phyloP scores from a whole-genome alignment of 2,888 invertebrate species.

The Steinernema scapterisci region DNA sequence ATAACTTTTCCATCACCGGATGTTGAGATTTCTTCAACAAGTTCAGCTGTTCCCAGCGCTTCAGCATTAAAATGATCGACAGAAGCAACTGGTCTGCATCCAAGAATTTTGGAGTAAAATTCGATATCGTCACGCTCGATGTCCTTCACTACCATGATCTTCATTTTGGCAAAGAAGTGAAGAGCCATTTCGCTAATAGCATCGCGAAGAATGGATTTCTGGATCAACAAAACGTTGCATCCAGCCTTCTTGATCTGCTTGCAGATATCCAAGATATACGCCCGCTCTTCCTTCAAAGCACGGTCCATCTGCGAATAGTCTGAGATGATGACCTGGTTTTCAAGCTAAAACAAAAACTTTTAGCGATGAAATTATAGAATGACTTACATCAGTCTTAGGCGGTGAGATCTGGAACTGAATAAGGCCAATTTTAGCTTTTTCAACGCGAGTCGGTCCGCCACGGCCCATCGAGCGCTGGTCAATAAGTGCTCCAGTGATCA shows the following conservation, averaged over 20 bases:
- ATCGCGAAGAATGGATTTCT: constrained; percentile 84
- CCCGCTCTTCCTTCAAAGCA: constrained; percentile 92
- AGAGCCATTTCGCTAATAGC: constrained; percentile 94
- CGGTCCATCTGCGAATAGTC: constrained; percentile 99
- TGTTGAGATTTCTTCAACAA: constrained; percentile 89
- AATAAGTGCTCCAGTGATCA: constrained; percentile 92
- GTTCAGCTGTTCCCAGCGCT: constrained; percentile 85
- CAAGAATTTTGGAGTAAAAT: constrained; percentile 82
- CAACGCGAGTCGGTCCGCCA: constrained; percentile 88
- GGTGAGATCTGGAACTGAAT: constrained; percentile 99
- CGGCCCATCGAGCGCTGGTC: constrained; percentile 83
- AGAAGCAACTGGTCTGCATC: constrained; percentile 86
- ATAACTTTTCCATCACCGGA: constrained; percentile 84
- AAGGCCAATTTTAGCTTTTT: constrained; percentile 96
- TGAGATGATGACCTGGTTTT: constrained; percentile 87
- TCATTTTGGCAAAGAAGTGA: constrained; percentile 97
- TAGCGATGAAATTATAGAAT: background rate
- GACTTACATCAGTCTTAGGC: constrained; percentile 91
- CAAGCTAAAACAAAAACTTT: constrained; percentile 76
- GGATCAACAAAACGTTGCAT: constrained; percentile 93
- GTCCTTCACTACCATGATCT: constrained; percentile 96
- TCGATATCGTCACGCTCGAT: constrained; percentile 97
- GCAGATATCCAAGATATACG: constrained; percentile 95
- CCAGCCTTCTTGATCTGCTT: constrained; percentile 98
- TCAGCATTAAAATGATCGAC: constrained; percentile 94